Conservation (phyloP, 2,888 invertebrate genomes). For the Lacanobia wlatinum region DNA sequence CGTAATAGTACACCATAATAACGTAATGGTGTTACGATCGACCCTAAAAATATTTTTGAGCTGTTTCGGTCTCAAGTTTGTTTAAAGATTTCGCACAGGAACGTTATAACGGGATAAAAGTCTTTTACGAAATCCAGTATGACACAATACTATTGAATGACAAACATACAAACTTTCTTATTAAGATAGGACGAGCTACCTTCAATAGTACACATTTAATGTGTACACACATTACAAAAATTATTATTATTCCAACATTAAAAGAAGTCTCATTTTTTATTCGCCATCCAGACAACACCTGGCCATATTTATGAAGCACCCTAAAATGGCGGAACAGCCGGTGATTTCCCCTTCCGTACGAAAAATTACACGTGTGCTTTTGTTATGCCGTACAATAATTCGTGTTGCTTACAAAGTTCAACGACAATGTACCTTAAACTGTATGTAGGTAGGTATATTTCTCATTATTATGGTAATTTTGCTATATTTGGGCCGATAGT, state of each 20-base stretch:
- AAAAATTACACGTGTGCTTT: constrained; percentile 2
- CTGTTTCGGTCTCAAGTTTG: too few species aligned
- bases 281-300: constrained; percentile 2
- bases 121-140: too few species aligned
- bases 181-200: too few species aligned
- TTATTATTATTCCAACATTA: neutral
- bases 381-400: neutral
- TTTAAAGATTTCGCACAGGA: too few species aligned
- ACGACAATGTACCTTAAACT: neutral
- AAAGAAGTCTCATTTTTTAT: neutral
- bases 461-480: constrained; percentile 1
- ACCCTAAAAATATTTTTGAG: too few species aligned
- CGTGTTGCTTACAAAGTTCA: neutral
- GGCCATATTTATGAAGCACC: neutral
- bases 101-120: too few species aligned
- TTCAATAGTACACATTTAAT: too few species aligned
- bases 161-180: neutral
- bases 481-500: neutral
- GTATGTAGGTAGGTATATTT: neutral
- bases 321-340: neutral
- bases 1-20: too few species aligned
- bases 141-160: too few species aligned
- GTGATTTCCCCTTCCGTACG: neutral
- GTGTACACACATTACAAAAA: neutral
- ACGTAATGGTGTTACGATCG: too few species aligned